These are phyloP conservation scores for Gnatocerus cornutus DNA, from an alignment of 2,888 invertebrate species.

Conservation along the genomic window DNA sequence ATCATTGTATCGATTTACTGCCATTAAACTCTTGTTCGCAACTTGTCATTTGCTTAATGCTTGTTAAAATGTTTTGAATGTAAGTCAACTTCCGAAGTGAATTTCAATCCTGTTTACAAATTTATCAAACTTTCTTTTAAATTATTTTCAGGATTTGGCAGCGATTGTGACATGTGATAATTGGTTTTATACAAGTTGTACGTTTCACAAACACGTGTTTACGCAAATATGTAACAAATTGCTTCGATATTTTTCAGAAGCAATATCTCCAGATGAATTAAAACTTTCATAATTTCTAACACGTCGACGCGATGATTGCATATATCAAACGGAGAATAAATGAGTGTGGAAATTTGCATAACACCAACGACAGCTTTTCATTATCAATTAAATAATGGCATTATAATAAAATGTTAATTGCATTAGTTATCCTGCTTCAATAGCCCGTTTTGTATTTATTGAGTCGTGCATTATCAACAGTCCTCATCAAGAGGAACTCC, in stretches of 20 bases:
- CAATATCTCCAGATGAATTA: too few relatives aligned
- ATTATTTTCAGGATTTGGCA: not conserved
- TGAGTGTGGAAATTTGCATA: not conserved
- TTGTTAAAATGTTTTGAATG: conserved; percentile 34
- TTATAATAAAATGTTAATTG: not conserved
- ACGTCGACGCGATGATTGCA: not conserved
- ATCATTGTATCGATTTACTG: conserved; percentile 31
- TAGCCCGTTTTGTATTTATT: conserved; percentile 20
- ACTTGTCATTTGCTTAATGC: conserved; percentile 27
- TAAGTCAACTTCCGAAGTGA: not conserved
- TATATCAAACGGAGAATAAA: not conserved
- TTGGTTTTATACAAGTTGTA: too few relatives aligned
- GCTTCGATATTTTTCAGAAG: too few relatives aligned
- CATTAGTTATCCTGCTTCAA: not conserved
- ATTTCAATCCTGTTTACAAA: conserved; percentile 5
- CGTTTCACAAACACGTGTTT: too few relatives aligned
- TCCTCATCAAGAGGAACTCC: conserved; percentile 42
- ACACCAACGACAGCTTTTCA: not conserved
- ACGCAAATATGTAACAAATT: too few relatives aligned
- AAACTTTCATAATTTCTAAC: not conserved
- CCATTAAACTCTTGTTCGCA: conserved; percentile 20
- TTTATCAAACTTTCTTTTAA: conserved; percentile 13
- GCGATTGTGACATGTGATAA: too few relatives aligned
- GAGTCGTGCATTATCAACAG: conserved; percentile 27
- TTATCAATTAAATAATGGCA: conserved; percentile 1